Evolutionary conservation across 2,888 invertebrate genomes (phyloP).

Genomic region (Hydraecia micacea): DNA sequence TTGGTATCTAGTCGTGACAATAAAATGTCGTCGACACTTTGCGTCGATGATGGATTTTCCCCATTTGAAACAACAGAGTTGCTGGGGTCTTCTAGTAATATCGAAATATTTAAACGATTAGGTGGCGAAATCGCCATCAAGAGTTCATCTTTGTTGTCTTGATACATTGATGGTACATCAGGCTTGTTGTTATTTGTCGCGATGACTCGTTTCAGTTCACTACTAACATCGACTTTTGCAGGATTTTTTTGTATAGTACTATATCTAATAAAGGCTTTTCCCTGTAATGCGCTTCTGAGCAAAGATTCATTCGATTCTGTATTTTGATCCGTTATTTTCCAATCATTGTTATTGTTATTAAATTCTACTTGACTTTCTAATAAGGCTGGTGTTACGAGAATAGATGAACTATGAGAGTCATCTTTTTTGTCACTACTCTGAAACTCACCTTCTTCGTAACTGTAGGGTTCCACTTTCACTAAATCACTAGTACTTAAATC

Average conservation of each 20-base stretch:
- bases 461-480: conserved; percentile 86
- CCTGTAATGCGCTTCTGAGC: conserved; percentile 95
- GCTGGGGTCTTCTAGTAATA: conserved; percentile 87
- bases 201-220: conserved; percentile 84
- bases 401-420: conserved; percentile 80
- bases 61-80: conserved; percentile 84
- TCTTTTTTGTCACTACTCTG: conserved; percentile 85
- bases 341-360: conserved; percentile 95
- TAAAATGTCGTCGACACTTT: conserved; percentile 92
- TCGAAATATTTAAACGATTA: conserved; percentile 86
- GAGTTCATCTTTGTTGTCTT: conserved; percentile 84
- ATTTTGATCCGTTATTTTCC: conserved; percentile 95
- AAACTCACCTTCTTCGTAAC: conserved; percentile 85
- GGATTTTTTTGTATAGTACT: conserved; percentile 88
- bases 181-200: conserved; percentile 88
- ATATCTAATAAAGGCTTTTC: conserved; percentile 92
- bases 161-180: conserved; percentile 90
- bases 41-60: conserved; percentile 90
- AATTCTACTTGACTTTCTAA: conserved; percentile 89
- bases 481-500: conserved; percentile 92
- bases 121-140: conserved; percentile 85
- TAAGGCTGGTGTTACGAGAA: conserved; percentile 88
- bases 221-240: conserved; percentile 82
- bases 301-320: conserved; percentile 93
- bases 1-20: conserved; percentile 92